Evolutionary conservation across 92 coral and sea anemone genomes (phyloP), one percentile per base, ranked within the genome.

Genomic region (Porites divaricata): DNA sequence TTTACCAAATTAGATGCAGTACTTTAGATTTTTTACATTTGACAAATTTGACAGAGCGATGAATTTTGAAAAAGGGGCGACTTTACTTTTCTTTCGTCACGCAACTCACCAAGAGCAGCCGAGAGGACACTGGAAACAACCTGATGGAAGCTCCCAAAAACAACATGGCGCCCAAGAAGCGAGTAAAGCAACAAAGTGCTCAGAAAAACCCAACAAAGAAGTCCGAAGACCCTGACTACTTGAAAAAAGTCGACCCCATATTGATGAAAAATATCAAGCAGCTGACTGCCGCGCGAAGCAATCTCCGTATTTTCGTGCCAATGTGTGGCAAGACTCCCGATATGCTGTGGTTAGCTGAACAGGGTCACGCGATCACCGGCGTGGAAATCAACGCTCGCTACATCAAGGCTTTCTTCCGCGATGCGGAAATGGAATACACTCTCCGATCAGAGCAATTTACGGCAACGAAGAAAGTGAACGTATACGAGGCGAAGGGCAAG

Each of bases 321-420:
- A 75, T 82, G 50, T 72, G 86, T 20, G 86, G 79, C 70, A 82
- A 82, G 59, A 82, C 86, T 4, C 79, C 22, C 15, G 86, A 82
- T 23, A 82, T 82, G 79, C 56, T 62, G 20, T 82, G 86, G 79
- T 25, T 82, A 52, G 79, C 86, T 16, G 79, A 82, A 16, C 86
- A 72, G 52, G 86, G 79, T 48, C 86, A 82, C 54, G 63, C 79
- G 0, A 82, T 82, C 62, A 63, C 20, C 21, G 86, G 86, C 0
- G 79, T 66, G 1, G 86, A 82, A 54, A 66, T 66, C 13, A 70
- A 66, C 2, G 26, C 72, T 17, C 45, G 79, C n/a, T 72, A 82
- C 72, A 82, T 82, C 86, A 61, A 35, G 45, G 79, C 71, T 49
- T 82, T 82, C 54, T 82, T 82, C 41, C 79, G 72, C 61, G 71